These are phyloP conservation scores for Lithosia quadra DNA, from an alignment of 2,888 invertebrate genomes.

Conservation along the genomic window DNA sequence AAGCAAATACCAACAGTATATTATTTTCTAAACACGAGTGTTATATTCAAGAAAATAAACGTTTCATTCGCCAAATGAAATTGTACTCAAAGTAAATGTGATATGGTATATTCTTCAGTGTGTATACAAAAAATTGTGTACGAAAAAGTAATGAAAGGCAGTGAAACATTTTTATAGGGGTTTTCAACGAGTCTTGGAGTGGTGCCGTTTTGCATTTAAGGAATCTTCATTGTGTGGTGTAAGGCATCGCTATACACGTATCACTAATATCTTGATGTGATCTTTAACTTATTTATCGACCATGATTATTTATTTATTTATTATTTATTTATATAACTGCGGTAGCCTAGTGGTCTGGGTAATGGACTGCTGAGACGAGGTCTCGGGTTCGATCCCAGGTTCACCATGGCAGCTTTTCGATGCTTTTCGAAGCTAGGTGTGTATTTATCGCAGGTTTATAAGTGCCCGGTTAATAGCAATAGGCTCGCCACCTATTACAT, in stretches of 20 bases:
- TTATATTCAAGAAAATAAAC: slow-evolving; percentile 70
- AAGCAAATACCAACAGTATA: slow-evolving; percentile 67
- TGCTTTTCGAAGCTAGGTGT: too few relatives aligned
- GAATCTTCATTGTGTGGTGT: slow-evolving; percentile 80
- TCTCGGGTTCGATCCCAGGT: too few relatives aligned
- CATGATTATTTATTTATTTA: too few relatives aligned
- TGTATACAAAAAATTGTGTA: slow-evolving; percentile 56
- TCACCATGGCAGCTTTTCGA: too few relatives aligned
- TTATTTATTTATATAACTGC: too few relatives aligned
- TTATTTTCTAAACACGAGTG: slow-evolving; percentile 62
- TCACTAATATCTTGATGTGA: slow-evolving; percentile 66
- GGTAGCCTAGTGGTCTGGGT: too few relatives aligned
- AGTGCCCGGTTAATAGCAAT: too few relatives aligned
- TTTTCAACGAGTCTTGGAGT: slow-evolving; percentile 80
- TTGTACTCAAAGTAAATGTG: slow-evolving; percentile 40
- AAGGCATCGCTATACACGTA: slow-evolving; percentile 76
- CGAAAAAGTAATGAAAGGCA: slow-evolving; percentile 82
- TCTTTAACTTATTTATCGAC: slow-evolving; percentile 37
- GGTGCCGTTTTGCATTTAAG: slow-evolving; percentile 83
- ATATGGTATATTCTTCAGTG: slow-evolving; percentile 59
- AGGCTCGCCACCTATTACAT: too few relatives aligned
- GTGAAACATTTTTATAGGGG: slow-evolving; percentile 85
- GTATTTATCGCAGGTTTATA: too few relatives aligned
- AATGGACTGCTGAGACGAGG: too few relatives aligned
- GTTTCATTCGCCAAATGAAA: slow-evolving; percentile 45